Evolutionary conservation across 2,888 invertebrate species (phyloP).

Genomic region (Protonemura montana): DNA sequence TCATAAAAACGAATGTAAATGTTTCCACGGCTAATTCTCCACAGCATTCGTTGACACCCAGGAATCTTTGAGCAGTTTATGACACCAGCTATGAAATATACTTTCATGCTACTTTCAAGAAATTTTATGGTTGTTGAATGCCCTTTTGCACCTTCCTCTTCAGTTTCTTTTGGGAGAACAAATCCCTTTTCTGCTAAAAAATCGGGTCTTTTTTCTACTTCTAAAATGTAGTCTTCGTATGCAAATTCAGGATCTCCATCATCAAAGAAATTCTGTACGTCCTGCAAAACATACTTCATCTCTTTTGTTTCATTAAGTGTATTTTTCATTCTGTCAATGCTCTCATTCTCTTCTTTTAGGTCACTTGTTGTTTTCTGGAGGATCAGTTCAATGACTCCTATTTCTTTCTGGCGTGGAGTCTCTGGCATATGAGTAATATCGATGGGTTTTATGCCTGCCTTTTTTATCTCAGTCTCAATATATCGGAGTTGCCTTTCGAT

Average conservation of each 20-base stretch:
- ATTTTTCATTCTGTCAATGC: neutral
- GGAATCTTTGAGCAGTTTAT: constrained; percentile 92
- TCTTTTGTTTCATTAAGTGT: neutral
- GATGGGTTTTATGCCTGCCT: neutral
- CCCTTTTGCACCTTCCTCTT: no score
- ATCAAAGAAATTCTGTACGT: neutral
- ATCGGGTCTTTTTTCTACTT: neutral
- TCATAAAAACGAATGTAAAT: constrained; percentile 95
- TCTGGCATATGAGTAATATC: no score
- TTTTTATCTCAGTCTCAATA: neutral
- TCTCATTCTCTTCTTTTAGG: neutral
- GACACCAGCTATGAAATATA: constrained; percentile 96
- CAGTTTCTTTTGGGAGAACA: neutral
- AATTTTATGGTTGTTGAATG: neutral
- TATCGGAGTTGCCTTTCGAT: constrained; percentile 16
- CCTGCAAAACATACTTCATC: neutral
- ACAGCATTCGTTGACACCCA: constrained; percentile 96
- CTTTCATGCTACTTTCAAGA: neutral
- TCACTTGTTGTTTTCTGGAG: neutral
- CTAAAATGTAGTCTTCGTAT: neutral
- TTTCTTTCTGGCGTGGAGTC: constrained; percentile 19
- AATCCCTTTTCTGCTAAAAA: neutral
- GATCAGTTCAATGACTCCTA: neutral
- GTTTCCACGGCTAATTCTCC: constrained; percentile 97
- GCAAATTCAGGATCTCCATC: neutral